Evolutionary conservation across 2,888 invertebrate species (phyloP).

Genomic region (Itoplectis maculator): DNA sequence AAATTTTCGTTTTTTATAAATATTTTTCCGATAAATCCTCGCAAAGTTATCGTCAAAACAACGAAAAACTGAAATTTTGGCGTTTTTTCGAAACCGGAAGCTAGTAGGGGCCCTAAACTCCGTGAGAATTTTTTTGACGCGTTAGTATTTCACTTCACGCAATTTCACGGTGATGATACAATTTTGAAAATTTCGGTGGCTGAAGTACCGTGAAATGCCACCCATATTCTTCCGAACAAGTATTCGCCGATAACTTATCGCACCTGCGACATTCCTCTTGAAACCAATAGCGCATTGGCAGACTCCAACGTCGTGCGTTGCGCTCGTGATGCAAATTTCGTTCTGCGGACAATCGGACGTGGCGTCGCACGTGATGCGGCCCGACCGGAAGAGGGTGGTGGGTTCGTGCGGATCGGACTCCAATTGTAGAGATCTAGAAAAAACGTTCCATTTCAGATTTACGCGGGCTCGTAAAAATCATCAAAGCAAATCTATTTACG

Average conservation of each 20-base stretch:
- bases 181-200: too few relatives aligned
- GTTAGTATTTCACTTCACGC: too few relatives aligned
- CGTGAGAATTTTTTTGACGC: too few relatives aligned
- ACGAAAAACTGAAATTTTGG: too few relatives aligned
- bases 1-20: too few relatives aligned
- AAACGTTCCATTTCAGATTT: conserved; percentile 1
- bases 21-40: too few relatives aligned
- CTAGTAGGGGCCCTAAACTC: too few relatives aligned
- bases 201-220: too few relatives aligned
- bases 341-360: conserved; percentile 88
- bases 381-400: conserved; percentile 83
- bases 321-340: conserved; percentile 88
- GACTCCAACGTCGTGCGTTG: conserved; percentile 88
- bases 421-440: conserved; percentile 19
- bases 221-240: not conserved
- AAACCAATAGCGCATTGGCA: conserved; percentile 91
- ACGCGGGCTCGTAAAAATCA: not conserved
- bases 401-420: conserved; percentile 70
- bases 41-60: too few relatives aligned
- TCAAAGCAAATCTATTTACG: not conserved
- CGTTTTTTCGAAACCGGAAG: too few relatives aligned
- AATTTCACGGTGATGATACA: too few relatives aligned
- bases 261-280: conserved; percentile 85
- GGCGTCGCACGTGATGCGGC: conserved; percentile 87
- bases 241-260: conserved; percentile 47